Percentiles rank a stretch among this genome's conserved stretches.
Evolutionary conservation across 2,888 invertebrate genomes (phyloP).

Genomic region (Leptopilina myrica): DNA sequence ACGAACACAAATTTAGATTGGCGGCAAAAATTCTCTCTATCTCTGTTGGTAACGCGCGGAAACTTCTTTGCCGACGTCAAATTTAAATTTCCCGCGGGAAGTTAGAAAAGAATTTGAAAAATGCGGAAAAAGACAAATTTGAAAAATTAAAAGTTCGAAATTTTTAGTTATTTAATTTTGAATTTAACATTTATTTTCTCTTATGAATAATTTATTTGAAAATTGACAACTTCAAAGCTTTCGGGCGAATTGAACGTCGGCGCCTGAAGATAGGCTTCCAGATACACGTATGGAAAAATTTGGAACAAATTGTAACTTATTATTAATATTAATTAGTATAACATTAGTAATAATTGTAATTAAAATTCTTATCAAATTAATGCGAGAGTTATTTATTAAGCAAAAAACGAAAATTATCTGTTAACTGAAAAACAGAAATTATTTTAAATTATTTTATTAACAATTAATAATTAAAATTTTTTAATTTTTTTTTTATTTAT

Average conservation of each 20-base stretch:
- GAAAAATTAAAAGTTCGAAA: background rate
- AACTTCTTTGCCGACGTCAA: background rate
- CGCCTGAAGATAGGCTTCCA: background rate
- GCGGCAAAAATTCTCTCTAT: conserved; percentile 1
- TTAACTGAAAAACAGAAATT: too few relatives aligned
- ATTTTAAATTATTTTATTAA: too few relatives aligned
- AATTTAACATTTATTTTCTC: background rate
- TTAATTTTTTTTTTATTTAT: too few relatives aligned
- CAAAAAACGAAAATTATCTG: too few relatives aligned
- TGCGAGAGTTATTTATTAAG: too few relatives aligned
- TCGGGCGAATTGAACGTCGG: background rate
- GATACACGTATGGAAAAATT: background rate
- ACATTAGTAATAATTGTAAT: too few relatives aligned
- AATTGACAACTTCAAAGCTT: background rate
- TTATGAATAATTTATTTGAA: background rate
- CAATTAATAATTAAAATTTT: too few relatives aligned
- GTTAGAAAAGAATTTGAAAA: background rate
- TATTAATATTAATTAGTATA: too few relatives aligned
- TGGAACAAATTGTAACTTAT: too few relatives aligned
- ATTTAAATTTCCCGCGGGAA: background rate
- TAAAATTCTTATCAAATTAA: too few relatives aligned
- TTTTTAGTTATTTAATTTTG: background rate
- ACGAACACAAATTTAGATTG: conserved; percentile 13
- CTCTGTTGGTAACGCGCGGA: background rate
- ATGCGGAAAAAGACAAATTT: background rate